A percentile compares a stretch with the other conserved stretches of the same genome.
phyloP scores from a whole-genome alignment of 2,888 invertebrate species.

The Dryococelus australis region DNA sequence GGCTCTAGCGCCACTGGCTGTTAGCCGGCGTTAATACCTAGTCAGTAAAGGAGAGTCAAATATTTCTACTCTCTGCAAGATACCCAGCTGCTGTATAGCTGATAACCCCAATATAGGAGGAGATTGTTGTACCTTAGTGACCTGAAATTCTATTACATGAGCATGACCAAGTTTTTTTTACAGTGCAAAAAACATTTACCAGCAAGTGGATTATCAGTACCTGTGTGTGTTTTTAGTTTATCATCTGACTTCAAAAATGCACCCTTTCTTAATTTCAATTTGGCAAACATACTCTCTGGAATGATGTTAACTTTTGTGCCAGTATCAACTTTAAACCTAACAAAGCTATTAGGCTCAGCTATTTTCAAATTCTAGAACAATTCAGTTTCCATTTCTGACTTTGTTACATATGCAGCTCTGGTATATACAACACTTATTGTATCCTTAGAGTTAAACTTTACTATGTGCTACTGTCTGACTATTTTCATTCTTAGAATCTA shows the following conservation, averaged over 20 bases:
- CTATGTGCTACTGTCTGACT: not conserved
- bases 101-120: too few species aligned
- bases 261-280: not conserved
- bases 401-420: not conserved
- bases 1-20: too few species aligned
- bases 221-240: conserved; percentile 31
- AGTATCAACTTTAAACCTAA: not conserved
- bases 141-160: too few species aligned
- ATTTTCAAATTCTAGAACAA: not conserved
- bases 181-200: not conserved
- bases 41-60: too few species aligned
- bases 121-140: too few species aligned
- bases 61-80: too few species aligned
- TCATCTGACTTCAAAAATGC: conserved; percentile 30
- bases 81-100: too few species aligned
- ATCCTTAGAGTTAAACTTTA: not conserved
- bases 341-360: not conserved
- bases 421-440: not conserved
- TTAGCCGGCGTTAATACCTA: too few species aligned
- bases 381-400: too few species aligned
- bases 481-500: too few species aligned
- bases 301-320: not conserved
- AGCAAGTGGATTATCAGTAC: not conserved
- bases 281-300: not conserved
- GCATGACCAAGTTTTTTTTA: too few species aligned